These are phyloP conservation scores for Chelonus formosanus DNA, from an alignment of 2,888 invertebrate species.

Conservation along the genomic window DNA sequence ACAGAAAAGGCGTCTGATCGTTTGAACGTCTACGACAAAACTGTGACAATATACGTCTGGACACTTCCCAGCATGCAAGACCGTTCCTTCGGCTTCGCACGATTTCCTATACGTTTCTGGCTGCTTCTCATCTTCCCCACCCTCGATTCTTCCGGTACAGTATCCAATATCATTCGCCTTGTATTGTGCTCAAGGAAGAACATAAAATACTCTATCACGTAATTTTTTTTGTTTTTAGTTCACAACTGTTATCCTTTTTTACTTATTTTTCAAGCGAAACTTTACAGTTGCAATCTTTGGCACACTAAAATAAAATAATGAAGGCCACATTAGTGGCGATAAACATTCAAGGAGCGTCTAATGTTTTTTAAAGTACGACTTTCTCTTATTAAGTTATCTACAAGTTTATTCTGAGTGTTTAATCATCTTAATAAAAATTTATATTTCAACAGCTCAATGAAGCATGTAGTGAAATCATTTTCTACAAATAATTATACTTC, in stretches of 20 bases:
- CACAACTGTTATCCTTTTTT: not conserved
- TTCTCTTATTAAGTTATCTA: no score
- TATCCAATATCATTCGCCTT: constrained; percentile 27
- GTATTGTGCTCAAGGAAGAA: not conserved
- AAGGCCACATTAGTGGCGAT: not conserved
- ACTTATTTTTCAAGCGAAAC: not conserved
- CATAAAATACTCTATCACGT: not conserved
- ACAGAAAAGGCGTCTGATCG: constrained; percentile 39
- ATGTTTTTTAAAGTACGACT: no score
- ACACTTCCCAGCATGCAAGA: constrained; percentile 33
- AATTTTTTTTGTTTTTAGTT: constrained; percentile 10
- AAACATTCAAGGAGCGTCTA: not conserved
- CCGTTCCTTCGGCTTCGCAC: constrained; percentile 36
- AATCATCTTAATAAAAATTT: no score
- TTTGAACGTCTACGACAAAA: constrained; percentile 47
- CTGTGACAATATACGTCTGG: constrained; percentile 41
- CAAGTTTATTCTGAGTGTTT: no score
- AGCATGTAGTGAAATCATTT: no score
- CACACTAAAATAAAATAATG: not conserved
- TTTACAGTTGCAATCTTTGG: not conserved
- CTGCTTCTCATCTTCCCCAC: constrained; percentile 20
- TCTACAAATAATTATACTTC: no score
- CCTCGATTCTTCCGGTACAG: constrained; percentile 30
- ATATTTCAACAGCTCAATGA: no score
- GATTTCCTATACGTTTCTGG: constrained; percentile 21